Percentiles rank a stretch among this genome's conserved stretches.
These are phyloP conservation scores for Pollicipes pollicipes DNA, from an alignment of 1,140 invertebrate genomes.

Conservation along the genomic window DNA sequence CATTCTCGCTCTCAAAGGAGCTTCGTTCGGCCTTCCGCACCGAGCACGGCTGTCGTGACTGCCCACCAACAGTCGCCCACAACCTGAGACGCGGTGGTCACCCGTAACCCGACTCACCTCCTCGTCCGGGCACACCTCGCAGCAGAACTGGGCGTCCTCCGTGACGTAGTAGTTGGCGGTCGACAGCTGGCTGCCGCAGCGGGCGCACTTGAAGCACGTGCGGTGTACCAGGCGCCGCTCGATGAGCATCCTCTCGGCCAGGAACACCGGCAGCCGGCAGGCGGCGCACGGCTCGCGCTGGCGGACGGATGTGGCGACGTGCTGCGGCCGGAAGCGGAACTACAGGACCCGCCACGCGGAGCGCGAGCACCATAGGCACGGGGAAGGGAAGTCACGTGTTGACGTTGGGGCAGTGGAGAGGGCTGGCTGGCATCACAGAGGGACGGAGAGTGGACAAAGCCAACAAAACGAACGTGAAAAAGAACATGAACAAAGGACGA, in stretches of 20 bases:
- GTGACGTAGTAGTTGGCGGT: conserved; percentile 60
- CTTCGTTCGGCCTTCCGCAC: too few species aligned
- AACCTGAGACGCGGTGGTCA: too few species aligned
- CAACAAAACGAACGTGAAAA: not conserved
- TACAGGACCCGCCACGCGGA: too few species aligned
- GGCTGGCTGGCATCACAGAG: too few species aligned
- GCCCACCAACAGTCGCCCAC: too few species aligned
- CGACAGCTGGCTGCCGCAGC: conserved; percentile 53
- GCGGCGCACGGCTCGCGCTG: conserved; percentile 52
- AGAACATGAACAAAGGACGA: too few species aligned
- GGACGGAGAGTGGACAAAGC: not conserved
- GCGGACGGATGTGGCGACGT: conserved; percentile 6
- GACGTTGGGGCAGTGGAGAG: too few species aligned
- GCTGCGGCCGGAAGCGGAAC: not conserved
- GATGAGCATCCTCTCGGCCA: conserved; percentile 71
- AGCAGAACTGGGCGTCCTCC: conserved; percentile 52
- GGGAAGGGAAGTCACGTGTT: too few species aligned
- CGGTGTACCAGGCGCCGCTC: conserved; percentile 67
- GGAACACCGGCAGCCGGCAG: conserved; percentile 68
- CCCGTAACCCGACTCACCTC: conserved; percentile 31
- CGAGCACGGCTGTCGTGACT: too few species aligned
- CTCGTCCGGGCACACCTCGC: conserved; percentile 71
- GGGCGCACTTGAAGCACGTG: conserved; percentile 68
- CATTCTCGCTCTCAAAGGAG: too few species aligned
- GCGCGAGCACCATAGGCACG: too few species aligned